Conservation (phyloP, 2,888 invertebrate genomes). For the Netelia virgata region DNA sequence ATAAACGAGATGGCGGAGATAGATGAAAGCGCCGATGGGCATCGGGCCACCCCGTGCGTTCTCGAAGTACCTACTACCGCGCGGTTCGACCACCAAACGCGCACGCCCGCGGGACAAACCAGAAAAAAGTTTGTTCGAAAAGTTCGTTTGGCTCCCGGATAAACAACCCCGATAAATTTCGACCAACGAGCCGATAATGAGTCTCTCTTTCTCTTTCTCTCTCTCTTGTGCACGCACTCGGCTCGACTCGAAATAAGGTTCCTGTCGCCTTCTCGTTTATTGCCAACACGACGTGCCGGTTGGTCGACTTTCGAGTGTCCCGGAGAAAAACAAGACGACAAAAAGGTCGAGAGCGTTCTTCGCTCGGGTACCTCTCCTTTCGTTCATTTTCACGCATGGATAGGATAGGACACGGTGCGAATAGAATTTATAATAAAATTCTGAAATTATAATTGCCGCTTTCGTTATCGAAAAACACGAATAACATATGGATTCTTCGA, state of each 20-base stretch:
- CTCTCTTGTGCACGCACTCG: conserved; percentile 17
- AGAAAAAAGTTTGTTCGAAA: conserved; percentile 35
- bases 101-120: conserved; percentile 36
- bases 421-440: no score
- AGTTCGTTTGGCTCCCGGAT: conserved; percentile 67
- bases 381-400: no score
- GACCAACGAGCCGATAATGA: conserved; percentile 81
- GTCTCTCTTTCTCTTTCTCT: conserved; percentile 35
- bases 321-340: no score
- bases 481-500: neutral
- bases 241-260: neutral
- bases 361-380: no score
- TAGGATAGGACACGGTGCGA: no score
- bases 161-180: conserved; percentile 77
- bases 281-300: neutral
- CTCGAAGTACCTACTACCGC: conserved; percentile 49
- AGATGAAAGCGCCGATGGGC: conserved; percentile 78
- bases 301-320: no score
- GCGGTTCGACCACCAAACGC: conserved; percentile 40
- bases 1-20: conserved; percentile 56
- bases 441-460: no score
- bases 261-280: neutral
- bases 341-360: no score
- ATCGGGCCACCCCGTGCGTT: conserved; percentile 78
- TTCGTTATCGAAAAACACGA: conserved; percentile 11